These are phyloP conservation scores for Cervus canadensis DNA, from an alignment of 2,113 vertebrate genomes.

Conservation along the genomic window DNA sequence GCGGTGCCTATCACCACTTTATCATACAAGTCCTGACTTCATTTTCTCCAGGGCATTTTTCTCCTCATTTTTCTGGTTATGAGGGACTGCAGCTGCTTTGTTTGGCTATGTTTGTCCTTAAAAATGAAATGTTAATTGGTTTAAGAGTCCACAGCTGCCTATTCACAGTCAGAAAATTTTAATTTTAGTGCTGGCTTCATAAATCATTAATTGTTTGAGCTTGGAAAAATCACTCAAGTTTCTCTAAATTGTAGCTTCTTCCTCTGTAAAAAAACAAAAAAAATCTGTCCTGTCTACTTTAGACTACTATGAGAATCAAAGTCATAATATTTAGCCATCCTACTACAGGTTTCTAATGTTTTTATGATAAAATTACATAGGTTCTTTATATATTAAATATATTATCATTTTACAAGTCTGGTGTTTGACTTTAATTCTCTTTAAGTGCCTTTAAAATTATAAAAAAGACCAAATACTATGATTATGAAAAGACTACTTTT, in stretches of 20 bases:
- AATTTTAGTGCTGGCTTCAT: conserved; percentile 16
- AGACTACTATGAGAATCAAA: background rate
- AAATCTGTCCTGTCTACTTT: background rate
- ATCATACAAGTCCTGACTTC: conserved; percentile 40
- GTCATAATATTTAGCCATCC: background rate
- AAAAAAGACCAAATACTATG: background rate
- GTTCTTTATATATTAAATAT: background rate
- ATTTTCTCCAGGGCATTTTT: conserved; percentile 43
- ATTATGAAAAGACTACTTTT: conserved; percentile 9
- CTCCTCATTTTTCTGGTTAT: background rate
- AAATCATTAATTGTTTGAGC: background rate
- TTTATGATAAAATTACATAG: background rate
- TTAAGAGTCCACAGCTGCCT: background rate
- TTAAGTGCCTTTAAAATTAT: background rate
- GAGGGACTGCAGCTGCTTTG: conserved; percentile 1
- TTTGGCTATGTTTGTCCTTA: conserved; percentile 23
- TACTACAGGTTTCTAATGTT: background rate
- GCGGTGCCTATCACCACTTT: background rate
- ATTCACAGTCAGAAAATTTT: conserved; percentile 11
- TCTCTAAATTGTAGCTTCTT: conserved; percentile 12
- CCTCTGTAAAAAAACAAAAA: background rate
- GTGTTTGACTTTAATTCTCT: background rate
- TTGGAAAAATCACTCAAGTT: background rate
- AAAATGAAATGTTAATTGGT: background rate
- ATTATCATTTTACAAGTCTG: background rate